Conservation (phyloP, 2,113 vertebrate genomes). For the Hypomesus transpacificus region DNA sequence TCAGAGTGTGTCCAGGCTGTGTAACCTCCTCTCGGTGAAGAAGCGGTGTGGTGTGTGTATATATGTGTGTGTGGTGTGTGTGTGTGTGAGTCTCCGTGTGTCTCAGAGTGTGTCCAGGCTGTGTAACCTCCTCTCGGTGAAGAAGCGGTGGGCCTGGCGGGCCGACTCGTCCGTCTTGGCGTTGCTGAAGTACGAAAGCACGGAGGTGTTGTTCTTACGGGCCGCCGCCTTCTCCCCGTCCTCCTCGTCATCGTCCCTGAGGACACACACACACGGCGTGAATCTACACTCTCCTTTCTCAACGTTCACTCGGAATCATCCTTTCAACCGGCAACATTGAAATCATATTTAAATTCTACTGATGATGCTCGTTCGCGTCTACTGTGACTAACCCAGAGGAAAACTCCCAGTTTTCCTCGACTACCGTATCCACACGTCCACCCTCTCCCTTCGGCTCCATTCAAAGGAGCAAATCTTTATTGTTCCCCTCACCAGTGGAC, state of each 20-base stretch:
- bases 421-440: neutral
- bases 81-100: slow-evolving; percentile 23
- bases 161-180: slow-evolving; percentile 34
- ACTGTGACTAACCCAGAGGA: neutral
- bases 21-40: no score
- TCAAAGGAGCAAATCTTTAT: neutral
- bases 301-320: neutral
- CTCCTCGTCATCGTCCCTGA: slow-evolving; percentile 77
- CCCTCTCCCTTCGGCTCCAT: neutral
- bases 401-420: neutral
- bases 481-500: slow-evolving; percentile 72
- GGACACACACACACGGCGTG: slow-evolving; percentile 12
- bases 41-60: neutral
- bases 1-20: no score
- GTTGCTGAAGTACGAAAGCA: slow-evolving; percentile 73
- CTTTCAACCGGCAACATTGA: neutral
- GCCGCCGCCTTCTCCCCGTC: slow-evolving; percentile 65
- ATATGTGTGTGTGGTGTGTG: neutral
- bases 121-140: slow-evolving; percentile 79
- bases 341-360: no score
- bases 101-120: slow-evolving; percentile 60
- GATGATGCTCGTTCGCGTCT: neutral
- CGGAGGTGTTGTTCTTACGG: slow-evolving; percentile 66
- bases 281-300: neutral
- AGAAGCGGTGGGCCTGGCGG: slow-evolving; percentile 77